Conservation (phyloP, 2,888 invertebrate genomes). For the Conchocele bisecta region DNA sequence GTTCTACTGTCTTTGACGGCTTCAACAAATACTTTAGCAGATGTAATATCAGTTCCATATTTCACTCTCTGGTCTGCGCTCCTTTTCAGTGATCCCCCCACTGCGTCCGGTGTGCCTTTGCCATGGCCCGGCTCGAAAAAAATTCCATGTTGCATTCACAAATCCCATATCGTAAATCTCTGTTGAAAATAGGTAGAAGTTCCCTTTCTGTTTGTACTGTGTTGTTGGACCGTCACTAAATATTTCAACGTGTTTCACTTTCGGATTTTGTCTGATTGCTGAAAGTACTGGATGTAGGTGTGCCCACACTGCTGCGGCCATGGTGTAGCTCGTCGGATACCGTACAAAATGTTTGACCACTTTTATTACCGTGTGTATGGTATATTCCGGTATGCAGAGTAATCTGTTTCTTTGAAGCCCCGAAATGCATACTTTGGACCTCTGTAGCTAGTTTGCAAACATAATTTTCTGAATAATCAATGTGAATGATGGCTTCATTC, state of each 20-base stretch:
- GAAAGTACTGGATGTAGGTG: conserved; percentile 76
- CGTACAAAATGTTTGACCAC: conserved; percentile 65
- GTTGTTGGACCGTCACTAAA: conserved; percentile 75
- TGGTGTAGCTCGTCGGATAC: conserved; percentile 77
- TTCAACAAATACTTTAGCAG: conserved; percentile 2
- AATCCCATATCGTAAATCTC: conserved; percentile 38
- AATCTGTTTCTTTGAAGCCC: conserved; percentile 37
- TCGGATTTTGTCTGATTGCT: conserved; percentile 35
- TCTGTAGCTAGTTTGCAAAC: conserved; percentile 22
- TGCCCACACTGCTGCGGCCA: conserved; percentile 80
- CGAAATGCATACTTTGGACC: conserved; percentile 41
- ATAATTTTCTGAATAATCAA: conserved; percentile 47
- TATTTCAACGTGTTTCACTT: conserved; percentile 39
- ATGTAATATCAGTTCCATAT: conserved; percentile 44
- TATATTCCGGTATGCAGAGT: conserved; percentile 51
- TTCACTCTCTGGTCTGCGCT: conserved; percentile 55
- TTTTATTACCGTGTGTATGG: conserved; percentile 1
- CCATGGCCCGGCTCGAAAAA: conserved; percentile 78
- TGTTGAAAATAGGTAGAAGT: conserved; percentile 76
- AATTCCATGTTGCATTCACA: conserved; percentile 73
- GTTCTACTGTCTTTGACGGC: conserved; percentile 3
- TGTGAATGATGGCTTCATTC: conserved; percentile 36
- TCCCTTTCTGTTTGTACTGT: conserved; percentile 80
- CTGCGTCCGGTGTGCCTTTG: conserved; percentile 78
- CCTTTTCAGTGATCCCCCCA: conserved; percentile 76